Conservation (phyloP, 2,888 invertebrate species). For the Aphodius sticticus region DNA sequence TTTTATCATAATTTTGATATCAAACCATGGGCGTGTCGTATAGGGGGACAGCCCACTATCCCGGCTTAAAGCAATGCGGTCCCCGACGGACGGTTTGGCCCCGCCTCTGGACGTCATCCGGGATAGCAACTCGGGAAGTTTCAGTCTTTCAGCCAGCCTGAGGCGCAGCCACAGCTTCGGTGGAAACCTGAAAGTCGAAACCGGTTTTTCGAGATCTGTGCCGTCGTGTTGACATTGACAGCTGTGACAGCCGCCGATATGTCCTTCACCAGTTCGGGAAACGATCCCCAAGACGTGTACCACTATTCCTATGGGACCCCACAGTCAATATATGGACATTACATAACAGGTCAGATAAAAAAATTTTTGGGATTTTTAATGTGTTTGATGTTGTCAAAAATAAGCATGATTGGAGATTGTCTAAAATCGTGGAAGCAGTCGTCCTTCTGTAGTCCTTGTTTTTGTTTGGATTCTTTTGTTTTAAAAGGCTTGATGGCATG, state of each 20-base stretch:
- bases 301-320: constrained; percentile 53
- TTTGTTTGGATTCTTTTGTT: too few relatives aligned
- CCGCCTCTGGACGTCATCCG: constrained; percentile 36
- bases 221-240: constrained; percentile 5
- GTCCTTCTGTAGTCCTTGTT: too few relatives aligned
- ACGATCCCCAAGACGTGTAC: constrained; percentile 53
- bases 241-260: constrained; percentile 38
- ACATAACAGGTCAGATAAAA: constrained; percentile 49
- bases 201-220: neutral
- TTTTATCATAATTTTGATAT: constrained; percentile 37
- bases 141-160: constrained; percentile 26
- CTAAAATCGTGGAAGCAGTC: too few relatives aligned
- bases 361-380: neutral
- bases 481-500: too few relatives aligned
- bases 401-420: too few relatives aligned
- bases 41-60: constrained; percentile 36
- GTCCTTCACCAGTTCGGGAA: constrained; percentile 53
- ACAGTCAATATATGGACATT: constrained; percentile 49
- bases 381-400: too few relatives aligned
- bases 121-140: constrained; percentile 21
- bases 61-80: constrained; percentile 39
- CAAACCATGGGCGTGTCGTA: constrained; percentile 38
- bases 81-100: constrained; percentile 31
- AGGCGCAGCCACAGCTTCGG: constrained; percentile 26
- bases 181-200: neutral